A percentile compares a stretch with the other conserved stretches of the same genome.
Evolutionary conservation across 2,888 invertebrate genomes (phyloP).

Genomic region (Hipparchia sbordonii): DNA sequence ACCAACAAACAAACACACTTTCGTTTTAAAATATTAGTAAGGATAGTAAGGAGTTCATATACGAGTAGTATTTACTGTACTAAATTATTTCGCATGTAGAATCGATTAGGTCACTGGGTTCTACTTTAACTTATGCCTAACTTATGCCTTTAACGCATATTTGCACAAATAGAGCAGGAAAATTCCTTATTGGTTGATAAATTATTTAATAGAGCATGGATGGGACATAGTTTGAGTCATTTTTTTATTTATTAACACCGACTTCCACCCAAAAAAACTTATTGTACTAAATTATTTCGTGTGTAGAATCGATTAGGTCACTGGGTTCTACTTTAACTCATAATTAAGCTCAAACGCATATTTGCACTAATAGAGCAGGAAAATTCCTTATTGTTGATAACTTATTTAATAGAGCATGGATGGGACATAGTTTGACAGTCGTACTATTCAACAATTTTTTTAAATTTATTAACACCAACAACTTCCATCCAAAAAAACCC

Average conservation of each 20-base stretch:
- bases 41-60: too few relatives aligned
- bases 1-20: too few relatives aligned
- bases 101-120: neutral
- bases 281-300: neutral
- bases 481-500: too few relatives aligned
- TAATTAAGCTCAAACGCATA: neutral
- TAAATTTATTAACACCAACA: too few relatives aligned
- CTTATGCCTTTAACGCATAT: too few relatives aligned
- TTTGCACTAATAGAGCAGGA: neutral
- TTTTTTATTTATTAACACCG: too few relatives aligned
- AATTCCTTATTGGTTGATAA: neutral
- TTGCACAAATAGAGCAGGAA: slow-evolving; percentile 17
- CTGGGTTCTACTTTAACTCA: neutral
- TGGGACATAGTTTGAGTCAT: neutral
- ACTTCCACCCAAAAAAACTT: too few relatives aligned
- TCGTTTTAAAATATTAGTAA: too few relatives aligned
- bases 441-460: neutral
- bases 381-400: neutral
- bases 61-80: neutral
- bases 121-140: neutral
- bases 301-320: neutral
- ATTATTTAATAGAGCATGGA: neutral
- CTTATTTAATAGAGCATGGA: neutral
- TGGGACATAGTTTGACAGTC: neutral
- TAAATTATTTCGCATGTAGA: neutral